Evolutionary conservation across 2,888 invertebrate species (phyloP), one percentile per base, ranked within the genome.

Genomic region (Bellardia bayeri): DNA sequence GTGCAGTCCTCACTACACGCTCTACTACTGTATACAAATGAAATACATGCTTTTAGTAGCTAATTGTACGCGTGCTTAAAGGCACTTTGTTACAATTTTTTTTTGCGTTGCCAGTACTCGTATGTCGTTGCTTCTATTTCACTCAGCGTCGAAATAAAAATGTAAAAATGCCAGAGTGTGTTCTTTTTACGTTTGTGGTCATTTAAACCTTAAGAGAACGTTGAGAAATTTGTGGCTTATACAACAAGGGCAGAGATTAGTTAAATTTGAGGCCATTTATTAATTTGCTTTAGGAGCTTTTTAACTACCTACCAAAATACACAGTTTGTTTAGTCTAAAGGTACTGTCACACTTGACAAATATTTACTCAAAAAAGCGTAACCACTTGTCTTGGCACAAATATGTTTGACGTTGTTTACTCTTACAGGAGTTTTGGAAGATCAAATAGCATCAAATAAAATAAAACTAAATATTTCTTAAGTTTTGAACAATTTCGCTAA

Each of bases 41-140:
- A 85, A 87, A 87, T 82, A 87, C 87, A 87, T 75, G 87, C 79
- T 75, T 85, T 85, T 85, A 87, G 87, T 64, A 75, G 79, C 87
- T 87, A 87, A 87, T 87, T 87, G 85, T 85, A 85, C 61, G 87
- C 87, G 87, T 87, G 87, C 87, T 82, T 85, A 85, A 79, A 82
- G 82, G 82, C 85, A 87, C 87, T 87, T 87, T 87, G 82, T 87
- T 87, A 87, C 69, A 87, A 79, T 42, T 56, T 74, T 45, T 61
- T 23, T 16, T 45, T 3, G 11, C 16, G 14, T 51, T n/a, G n/a
- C 7, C 11, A 11, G 45, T 45, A 8, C 23, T 74, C 13, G 56
- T 63, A 23, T 71, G 69, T 74, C 51, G 63, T 72, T 81, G 23
- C 61, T 71, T 79, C 74, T 82, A 71, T 83, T 75, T 75, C 49